Percentiles rank a stretch among this genome's conserved stretches.
phyloP scores from a whole-genome alignment of 2,113 vertebrate species.

The Alaudala cheleensis region DNA sequence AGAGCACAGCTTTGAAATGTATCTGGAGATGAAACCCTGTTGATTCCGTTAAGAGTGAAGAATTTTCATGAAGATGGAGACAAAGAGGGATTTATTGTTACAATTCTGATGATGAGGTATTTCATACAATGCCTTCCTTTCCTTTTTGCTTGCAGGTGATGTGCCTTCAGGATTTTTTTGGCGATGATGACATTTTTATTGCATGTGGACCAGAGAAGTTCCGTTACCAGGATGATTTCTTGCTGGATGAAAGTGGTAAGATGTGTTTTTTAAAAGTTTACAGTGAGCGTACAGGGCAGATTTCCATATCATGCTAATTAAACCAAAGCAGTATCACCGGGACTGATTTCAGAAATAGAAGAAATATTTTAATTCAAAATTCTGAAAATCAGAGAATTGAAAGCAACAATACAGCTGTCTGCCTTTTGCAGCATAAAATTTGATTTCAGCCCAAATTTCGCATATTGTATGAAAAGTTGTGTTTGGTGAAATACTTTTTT shows the following conservation, averaged over 20 bases:
- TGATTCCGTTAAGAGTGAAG: conserved; percentile 60
- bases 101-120: conserved; percentile 19
- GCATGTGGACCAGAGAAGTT: conserved; percentile 99
- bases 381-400: conserved; percentile 48
- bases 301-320: conserved; percentile 34
- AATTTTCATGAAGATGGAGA: conserved; percentile 33
- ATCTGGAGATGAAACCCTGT: conserved; percentile 32
- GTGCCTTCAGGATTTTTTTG: conserved; percentile 98
- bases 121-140: conserved; percentile 56
- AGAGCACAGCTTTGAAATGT: conserved; percentile 58
- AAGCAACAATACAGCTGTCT: not conserved
- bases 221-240: conserved; percentile 98
- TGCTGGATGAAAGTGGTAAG: conserved; percentile 95
- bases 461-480: not conserved
- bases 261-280: conserved; percentile 50
- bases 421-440: not conserved
- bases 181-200: conserved; percentile 97
- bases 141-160: conserved; percentile 81
- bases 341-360: conserved; percentile 47
- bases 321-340: conserved; percentile 48
- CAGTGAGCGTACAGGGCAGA: conserved; percentile 3
- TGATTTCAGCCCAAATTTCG: not conserved
- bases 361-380: conserved; percentile 46
- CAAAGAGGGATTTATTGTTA: conserved; percentile 16
- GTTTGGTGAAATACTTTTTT: not conserved